Evolutionary conservation across 2,797 vertebrate genomes (phyloP), one percentile per base, ranked within the genome.

Genomic region (Poliocrania exsul): DNA sequence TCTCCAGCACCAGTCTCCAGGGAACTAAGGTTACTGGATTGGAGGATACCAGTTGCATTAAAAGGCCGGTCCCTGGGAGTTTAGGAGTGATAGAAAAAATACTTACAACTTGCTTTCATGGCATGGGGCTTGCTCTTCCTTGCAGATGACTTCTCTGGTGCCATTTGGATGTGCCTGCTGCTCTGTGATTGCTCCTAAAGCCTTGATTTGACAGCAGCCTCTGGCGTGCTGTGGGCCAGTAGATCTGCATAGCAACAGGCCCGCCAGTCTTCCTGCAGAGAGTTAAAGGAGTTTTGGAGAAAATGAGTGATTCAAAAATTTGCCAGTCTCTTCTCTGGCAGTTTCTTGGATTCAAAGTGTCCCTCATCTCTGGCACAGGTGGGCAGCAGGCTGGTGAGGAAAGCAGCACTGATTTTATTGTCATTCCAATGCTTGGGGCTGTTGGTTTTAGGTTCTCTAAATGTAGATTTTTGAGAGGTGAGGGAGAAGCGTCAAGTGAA

Each of bases 161-260:
- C 80, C 86, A 58, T 80, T 88, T 74, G 66, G 65, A 58, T 5
- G 6, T 87, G 42, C 56, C 71, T 81, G 53, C 74, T 81, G 25
- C 71, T 87, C 66, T 83, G 53, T 49, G 49, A 38, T 71, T 69
- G 38, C 50, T 93, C 58, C 54, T 62, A 44, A 84, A 95, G 62
- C 83, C 77, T 88, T 71, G 44, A 66, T 90, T 88, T 92, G 75
- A 61, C 40, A 61, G 64, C 62, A 90, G 88, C 72, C 65, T 93
- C 82, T 78, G 65, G 53, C 5, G 0, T 65, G 66, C 67, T 94
- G 73, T 79, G 81, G 70, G 88, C 81, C 83, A 93, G 53, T 72
- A 77, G 82, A 62, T 80, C 38, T 19, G 33, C 26, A 8, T 44
- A 82, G 70, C 81, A 88, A 81, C 77, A 75, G 70, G 61, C 50